Evolutionary conservation across 2,113 vertebrate species (phyloP).

Genomic region (Halichoeres trimaculatus): DNA sequence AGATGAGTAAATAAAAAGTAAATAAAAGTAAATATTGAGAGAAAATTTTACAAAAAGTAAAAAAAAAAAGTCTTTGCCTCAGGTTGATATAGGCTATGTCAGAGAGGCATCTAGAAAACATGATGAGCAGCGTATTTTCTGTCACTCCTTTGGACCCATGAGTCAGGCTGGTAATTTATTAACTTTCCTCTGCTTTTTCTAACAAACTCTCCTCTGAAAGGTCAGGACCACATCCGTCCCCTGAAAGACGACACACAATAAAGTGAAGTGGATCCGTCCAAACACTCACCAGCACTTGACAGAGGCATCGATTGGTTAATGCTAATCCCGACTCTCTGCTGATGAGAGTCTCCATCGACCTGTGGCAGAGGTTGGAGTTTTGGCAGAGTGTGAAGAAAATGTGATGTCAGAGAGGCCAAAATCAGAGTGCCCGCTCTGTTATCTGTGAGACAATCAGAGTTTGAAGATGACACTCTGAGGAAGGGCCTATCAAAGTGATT

Average conservation of each 20-base stretch:
- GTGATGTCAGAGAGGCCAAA: background rate
- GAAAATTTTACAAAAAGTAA: too few relatives aligned
- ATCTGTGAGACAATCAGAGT: constrained; percentile 26
- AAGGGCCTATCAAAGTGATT: constrained; percentile 5
- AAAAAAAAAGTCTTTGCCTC: too few relatives aligned
- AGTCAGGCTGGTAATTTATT: background rate
- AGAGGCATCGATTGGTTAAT: constrained; percentile 40
- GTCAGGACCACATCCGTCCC: constrained; percentile 1
- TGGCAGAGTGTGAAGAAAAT: constrained; percentile 3
- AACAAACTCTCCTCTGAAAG: background rate
- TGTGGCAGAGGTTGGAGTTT: constrained; percentile 24
- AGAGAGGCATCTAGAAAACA: background rate
- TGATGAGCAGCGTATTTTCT: background rate
- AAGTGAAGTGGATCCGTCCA: constrained; percentile 9
- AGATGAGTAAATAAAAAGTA: too few relatives aligned
- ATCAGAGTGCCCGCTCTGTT: constrained; percentile 7
- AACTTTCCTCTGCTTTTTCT: background rate
- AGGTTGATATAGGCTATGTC: background rate
- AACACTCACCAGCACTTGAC: constrained; percentile 35
- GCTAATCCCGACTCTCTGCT: constrained; percentile 35
- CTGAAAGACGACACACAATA: background rate
- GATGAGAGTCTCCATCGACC: constrained; percentile 43
- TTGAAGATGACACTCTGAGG: constrained; percentile 8
- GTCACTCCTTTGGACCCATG: background rate
- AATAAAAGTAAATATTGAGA: too few relatives aligned